Evolutionary conservation across 2,888 invertebrate genomes (phyloP).

Genomic region (Pedicia rivosa): DNA sequence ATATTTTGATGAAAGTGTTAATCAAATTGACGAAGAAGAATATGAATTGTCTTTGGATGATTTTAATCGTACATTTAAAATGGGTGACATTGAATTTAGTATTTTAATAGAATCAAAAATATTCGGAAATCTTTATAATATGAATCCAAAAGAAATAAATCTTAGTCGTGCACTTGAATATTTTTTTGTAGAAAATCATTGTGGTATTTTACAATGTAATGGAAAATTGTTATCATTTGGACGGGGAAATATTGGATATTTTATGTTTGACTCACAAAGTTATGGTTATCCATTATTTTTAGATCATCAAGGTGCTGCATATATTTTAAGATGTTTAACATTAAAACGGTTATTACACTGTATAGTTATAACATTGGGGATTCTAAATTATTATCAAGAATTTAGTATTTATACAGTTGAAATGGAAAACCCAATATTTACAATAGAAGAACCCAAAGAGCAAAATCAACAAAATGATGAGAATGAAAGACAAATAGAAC

Average conservation of each 20-base stretch:
- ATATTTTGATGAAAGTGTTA: conserved; percentile 37
- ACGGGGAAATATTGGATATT: conserved; percentile 37
- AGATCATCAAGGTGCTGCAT: conserved; percentile 39
- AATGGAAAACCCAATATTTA: no score
- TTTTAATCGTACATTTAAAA: conserved; percentile 35
- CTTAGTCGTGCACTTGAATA: conserved; percentile 42
- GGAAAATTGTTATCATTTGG: conserved; percentile 38
- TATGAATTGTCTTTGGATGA: conserved; percentile 41
- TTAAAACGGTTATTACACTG: conserved; percentile 45
- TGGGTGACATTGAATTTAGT: conserved; percentile 41
- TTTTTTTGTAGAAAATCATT: conserved; percentile 37
- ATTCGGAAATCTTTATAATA: conserved; percentile 44
- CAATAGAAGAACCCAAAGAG: no score
- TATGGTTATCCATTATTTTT: conserved; percentile 42
- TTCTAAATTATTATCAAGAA: conserved; percentile 36
- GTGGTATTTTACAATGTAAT: conserved; percentile 39
- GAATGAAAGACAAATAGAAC: no score
- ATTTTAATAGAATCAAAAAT: conserved; percentile 38
- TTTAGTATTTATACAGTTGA: conserved; percentile 34
- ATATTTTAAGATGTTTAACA: conserved; percentile 41
- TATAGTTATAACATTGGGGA: conserved; percentile 41
- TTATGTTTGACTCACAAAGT: conserved; percentile 50
- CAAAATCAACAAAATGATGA: no score
- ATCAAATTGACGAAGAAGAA: conserved; percentile 33
- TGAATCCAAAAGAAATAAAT: conserved; percentile 39